Conservation (phyloP, 2,888 invertebrate genomes). For the Psococerastis gibbosa region DNA sequence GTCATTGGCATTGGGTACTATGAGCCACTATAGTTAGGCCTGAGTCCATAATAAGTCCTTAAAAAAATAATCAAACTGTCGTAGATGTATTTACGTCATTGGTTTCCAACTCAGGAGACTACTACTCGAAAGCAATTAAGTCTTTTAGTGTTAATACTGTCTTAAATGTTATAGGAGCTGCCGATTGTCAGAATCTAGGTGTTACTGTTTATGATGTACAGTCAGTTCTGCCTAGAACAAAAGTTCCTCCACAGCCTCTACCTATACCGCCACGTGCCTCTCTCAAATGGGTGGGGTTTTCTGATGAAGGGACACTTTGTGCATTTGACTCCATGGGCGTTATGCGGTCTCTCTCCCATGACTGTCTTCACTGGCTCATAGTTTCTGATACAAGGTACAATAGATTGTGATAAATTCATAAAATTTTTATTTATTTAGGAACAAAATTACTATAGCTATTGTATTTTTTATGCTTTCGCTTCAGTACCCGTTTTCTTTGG, state of each 20-base stretch:
- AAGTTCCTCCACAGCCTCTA: slow-evolving; percentile 23
- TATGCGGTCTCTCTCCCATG: slow-evolving; percentile 38
- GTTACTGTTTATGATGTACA: neutral
- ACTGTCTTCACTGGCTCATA: neutral
- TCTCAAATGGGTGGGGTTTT: slow-evolving; percentile 59
- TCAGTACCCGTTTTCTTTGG: no score
- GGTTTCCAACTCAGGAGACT: neutral
- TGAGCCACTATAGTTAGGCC: no score
- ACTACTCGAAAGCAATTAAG: no score
- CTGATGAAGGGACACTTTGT: slow-evolving; percentile 63
- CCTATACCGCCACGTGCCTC: slow-evolving; percentile 47
- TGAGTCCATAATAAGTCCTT: no score
- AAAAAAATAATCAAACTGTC: neutral
- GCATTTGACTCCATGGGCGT: slow-evolving; percentile 58
- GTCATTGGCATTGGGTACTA: no score
- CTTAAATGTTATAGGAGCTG: no score
- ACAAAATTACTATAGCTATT: no score
- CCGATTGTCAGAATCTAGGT: neutral
- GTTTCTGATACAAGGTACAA: neutral
- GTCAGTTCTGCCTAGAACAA: neutral
- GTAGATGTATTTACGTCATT: neutral
- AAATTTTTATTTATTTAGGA: no score
- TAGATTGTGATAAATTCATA: no score
- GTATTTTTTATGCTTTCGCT: no score
- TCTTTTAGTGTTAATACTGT: no score